Evolutionary conservation across 2,113 vertebrate genomes (phyloP).

Genomic region (cat (Felis catus)): F.catus_Fca126_mat1.0 CM031423.1:8934001-8934500

Average conservation of each 20-base stretch:
- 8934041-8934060: neutral
- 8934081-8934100: neutral
- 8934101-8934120: neutral
- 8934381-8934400: neutral
- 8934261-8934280: neutral
- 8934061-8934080: neutral
- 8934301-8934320: rapidly evolving
- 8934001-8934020: neutral
- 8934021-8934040: neutral
- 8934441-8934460: neutral
- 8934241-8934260: neutral
- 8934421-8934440: neutral
- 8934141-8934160: neutral
- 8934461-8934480: neutral
- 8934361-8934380: neutral
- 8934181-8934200: neutral
- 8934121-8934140: neutral
- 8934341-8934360: neutral
- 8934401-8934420: neutral
- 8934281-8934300: neutral
- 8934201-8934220: neutral
- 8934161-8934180: neutral
- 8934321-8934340: too few relatives aligned
- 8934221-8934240: neutral
- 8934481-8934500: neutral